phyloP scores from a whole-genome alignment of 2,888 invertebrate species.

The Pseudanteris insignis region DNA sequence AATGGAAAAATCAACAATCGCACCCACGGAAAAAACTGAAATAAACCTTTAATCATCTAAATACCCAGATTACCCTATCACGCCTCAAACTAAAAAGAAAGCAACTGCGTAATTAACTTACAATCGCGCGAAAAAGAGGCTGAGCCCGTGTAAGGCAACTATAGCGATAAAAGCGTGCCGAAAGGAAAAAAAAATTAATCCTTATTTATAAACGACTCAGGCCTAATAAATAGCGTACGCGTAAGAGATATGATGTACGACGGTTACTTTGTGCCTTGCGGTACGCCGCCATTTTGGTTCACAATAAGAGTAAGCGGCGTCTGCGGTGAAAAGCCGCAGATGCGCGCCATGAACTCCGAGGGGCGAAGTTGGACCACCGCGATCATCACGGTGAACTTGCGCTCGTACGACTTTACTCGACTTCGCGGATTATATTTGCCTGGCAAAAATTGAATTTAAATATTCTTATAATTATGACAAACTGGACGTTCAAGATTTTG shows the following conservation, averaged over 20 bases:
- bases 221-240: constrained; percentile 24
- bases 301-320: constrained; percentile 29
- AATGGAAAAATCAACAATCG: too few relatives aligned
- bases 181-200: constrained; percentile 17
- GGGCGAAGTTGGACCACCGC: constrained; percentile 29
- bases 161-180: constrained; percentile 4
- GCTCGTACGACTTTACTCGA: not conserved
- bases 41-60: too few relatives aligned
- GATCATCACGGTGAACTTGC: not conserved
- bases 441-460: too few relatives aligned
- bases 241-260: constrained; percentile 30
- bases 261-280: constrained; percentile 37
- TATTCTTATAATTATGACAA: too few relatives aligned
- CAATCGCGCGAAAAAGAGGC: constrained; percentile 26
- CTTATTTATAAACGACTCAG: constrained; percentile 30
- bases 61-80: constrained; percentile 30
- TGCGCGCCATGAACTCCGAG: constrained; percentile 30
- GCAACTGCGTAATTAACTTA: constrained; percentile 12
- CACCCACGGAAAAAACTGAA: too few relatives aligned
- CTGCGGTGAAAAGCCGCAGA: constrained; percentile 44
- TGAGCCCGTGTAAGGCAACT: too few relatives aligned
- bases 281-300: constrained; percentile 45
- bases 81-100: too few relatives aligned
- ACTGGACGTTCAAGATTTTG: too few relatives aligned
- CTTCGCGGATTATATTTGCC: too few relatives aligned